These are phyloP conservation scores for Scolopax rusticola DNA, from an alignment of 2,797 vertebrate genomes.

Conservation along the genomic window DNA sequence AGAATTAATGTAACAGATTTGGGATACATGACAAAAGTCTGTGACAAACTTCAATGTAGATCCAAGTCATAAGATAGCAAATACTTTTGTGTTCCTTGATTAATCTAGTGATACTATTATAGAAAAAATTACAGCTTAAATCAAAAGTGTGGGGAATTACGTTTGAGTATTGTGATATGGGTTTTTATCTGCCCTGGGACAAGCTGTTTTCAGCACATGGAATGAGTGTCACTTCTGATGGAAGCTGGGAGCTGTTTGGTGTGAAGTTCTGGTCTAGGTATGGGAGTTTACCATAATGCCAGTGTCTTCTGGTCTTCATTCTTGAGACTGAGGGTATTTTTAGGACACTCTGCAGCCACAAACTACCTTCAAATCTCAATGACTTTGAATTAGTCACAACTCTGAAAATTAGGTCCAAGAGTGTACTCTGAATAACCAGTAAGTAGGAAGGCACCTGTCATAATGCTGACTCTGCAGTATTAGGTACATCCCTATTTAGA, in stretches of 20 bases:
- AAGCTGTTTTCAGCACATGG: rapidly evolving
- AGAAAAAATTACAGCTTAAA: neutral
- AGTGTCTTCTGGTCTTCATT: neutral
- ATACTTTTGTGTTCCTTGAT: neutral
- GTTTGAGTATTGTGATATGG: neutral
- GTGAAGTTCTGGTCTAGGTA: neutral
- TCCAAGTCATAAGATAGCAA: neutral
- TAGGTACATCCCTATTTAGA: neutral
- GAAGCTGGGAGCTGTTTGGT: neutral
- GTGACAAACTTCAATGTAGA: neutral
- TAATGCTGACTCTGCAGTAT: neutral
- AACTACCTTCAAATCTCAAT: neutral
- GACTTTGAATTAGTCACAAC: neutral
- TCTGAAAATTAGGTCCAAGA: neutral
- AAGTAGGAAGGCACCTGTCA: neutral
- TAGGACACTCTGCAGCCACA: neutral
- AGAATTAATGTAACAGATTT: neutral
- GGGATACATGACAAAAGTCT: neutral
- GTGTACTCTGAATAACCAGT: neutral
- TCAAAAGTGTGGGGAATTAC: neutral
- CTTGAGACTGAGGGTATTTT: neutral
- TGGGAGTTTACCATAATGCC: neutral
- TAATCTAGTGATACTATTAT: neutral
- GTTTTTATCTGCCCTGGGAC: neutral
- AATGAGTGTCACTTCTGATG: neutral